These are phyloP conservation scores for Ormyrus pomaceus DNA, from an alignment of 2,888 invertebrate genomes.

Conservation along the genomic window DNA sequence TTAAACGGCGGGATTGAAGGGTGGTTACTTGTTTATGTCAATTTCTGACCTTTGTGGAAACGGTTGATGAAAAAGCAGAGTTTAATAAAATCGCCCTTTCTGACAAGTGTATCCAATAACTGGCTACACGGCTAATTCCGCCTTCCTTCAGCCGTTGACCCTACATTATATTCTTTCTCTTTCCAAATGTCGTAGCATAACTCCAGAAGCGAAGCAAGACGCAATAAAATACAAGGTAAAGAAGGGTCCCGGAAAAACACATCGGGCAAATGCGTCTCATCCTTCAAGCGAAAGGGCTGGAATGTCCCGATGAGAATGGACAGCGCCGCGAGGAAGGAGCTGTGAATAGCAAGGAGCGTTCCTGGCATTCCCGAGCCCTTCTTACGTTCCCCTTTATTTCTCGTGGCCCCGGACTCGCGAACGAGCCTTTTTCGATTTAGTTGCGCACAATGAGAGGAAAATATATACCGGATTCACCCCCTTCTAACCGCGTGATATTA, in stretches of 20 bases:
- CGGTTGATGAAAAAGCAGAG: too few relatives aligned
- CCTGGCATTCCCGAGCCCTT: slow-evolving; percentile 5
- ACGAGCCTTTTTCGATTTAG: not conserved
- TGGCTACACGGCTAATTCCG: too few relatives aligned
- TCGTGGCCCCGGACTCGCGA: not conserved
- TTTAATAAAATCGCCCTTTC: too few relatives aligned
- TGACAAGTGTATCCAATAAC: too few relatives aligned
- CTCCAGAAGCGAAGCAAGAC: not conserved
- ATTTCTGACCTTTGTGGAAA: too few relatives aligned
- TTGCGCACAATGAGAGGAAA: not conserved
- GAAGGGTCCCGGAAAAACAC: slow-evolving; percentile 21
- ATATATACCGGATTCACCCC: slow-evolving; percentile 3
- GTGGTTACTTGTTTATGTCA: too few relatives aligned
- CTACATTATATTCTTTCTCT: not conserved
- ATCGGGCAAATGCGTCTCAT: slow-evolving; percentile 13
- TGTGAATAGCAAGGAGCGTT: slow-evolving; percentile 25
- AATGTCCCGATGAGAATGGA: slow-evolving; percentile 35
- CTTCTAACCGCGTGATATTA: slow-evolving; percentile 18
- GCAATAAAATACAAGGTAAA: slow-evolving; percentile 22
- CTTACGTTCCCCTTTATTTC: slow-evolving; percentile 10
- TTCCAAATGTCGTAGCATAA: too few relatives aligned
- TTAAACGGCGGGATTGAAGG: too few relatives aligned
- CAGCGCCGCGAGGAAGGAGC: not conserved
- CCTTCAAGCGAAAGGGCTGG: slow-evolving; percentile 18
- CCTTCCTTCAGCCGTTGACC: too few relatives aligned